Evolutionary conservation across 2,113 vertebrate genomes (phyloP), one percentile per base, ranked within the genome.

Genomic region (Macaca mulatta): DNA sequence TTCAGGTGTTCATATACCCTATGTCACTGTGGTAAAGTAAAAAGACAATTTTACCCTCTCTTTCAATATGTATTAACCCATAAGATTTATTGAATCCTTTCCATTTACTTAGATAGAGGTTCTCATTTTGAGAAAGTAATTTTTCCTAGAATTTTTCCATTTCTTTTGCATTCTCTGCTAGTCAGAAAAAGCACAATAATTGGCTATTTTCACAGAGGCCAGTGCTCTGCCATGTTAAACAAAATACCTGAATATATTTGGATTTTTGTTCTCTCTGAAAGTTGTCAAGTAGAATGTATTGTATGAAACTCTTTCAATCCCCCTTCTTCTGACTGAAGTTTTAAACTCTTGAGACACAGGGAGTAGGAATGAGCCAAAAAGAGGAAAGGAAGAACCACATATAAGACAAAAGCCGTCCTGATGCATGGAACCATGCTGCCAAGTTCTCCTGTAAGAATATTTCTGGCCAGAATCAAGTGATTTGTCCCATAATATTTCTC

Each of bases 401-500:
- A 6, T 38, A 52, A 16, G 23, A 18, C 25, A 74, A 78, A 88
- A 23, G 1, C 7, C 18, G 12, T 40, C 22, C 11, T 18, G 57
- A 11, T 0, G 1, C 17, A 17, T 8, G 27, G 10, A n/a, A 23
- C 5, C 7, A 35, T 10, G 23, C 32, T 32, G 3, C 25, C 25
- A 50, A 67, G 4, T 3, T 35, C 48, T 70, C 27, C 7, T n/a
- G 3, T 2, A 50, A 38, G 6, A 40, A 50, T 8, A 43, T 1
- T 32, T 81, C 10, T 50, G 35, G 10, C 38, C 70, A 50, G 38
- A 92, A 92, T 17, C 50, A 32, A n/a, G 12, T 23, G 5, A 50
- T 52, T 40, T 57, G 14, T 35, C 50, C 20, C 1, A 12, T 40
- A 40, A n/a, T 25, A 4, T 32, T 8, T 20, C 38, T 75, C 81